These are phyloP conservation scores for Tychaedon coryphoeus DNA, from an alignment of 2,113 vertebrate genomes.

Conservation along the genomic window DNA sequence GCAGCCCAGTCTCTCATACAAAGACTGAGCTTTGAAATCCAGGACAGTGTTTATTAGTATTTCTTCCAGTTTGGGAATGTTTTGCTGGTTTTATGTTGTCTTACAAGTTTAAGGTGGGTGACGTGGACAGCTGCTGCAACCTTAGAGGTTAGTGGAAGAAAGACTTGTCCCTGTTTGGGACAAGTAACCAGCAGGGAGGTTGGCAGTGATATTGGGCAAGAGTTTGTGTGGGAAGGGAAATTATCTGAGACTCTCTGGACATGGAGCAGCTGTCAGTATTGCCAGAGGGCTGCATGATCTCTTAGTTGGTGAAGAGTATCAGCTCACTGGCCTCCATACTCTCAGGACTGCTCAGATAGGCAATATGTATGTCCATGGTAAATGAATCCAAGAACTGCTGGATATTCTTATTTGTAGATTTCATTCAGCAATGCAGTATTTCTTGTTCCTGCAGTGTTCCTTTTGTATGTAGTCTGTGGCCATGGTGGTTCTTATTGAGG, in stretches of 20 bases:
- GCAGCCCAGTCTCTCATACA: background rate
- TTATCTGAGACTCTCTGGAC: background rate
- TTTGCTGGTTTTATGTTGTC: background rate
- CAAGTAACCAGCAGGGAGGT: background rate
- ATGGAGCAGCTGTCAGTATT: background rate
- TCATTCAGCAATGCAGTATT: background rate
- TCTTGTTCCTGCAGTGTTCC: background rate
- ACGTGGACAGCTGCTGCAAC: background rate
- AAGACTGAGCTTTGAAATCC: background rate
- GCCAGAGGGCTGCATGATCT: background rate
- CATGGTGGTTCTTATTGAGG: background rate
- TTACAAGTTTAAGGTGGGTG: background rate
- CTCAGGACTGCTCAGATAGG: background rate
- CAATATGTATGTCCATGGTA: background rate
- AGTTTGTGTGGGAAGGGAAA: background rate
- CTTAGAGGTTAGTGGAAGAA: background rate
- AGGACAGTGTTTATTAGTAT: background rate
- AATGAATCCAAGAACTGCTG: background rate
- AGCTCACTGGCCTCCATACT: background rate
- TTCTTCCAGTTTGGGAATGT: background rate
- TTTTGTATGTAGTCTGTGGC: background rate
- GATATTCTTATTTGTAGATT: background rate
- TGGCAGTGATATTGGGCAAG: background rate
- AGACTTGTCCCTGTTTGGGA: background rate
- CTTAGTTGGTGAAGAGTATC: background rate